phyloP scores from a whole-genome alignment of 2,113 vertebrate species.

The Spheniscus mendiculus region DNA sequence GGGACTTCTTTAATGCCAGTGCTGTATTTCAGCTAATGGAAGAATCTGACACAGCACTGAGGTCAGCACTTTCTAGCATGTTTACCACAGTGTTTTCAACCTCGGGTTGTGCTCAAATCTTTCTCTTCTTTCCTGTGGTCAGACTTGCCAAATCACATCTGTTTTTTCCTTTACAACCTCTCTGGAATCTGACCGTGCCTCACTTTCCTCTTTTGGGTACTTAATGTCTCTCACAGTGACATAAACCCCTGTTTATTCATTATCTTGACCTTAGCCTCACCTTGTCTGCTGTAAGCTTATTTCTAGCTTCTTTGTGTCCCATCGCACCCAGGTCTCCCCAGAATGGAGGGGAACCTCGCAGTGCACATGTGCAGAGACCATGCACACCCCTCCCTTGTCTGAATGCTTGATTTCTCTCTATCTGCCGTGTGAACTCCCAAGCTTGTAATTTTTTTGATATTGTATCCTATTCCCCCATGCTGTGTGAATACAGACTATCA shows the following conservation, averaged over 20 bases:
- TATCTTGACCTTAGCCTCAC: not conserved
- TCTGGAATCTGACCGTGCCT: not conserved
- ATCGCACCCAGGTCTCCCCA: not conserved
- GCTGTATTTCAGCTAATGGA: conserved; percentile 45
- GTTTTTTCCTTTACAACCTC: not conserved
- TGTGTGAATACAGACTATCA: not conserved
- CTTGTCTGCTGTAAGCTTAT: not conserved
- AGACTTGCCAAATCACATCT: not conserved
- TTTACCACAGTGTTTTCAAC: conserved; percentile 13
- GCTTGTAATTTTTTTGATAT: not conserved
- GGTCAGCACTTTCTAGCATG: conserved; percentile 6
- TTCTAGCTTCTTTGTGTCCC: not conserved
- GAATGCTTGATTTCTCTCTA: not conserved
- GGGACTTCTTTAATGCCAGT: conserved; percentile 18
- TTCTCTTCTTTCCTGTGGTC: not conserved
- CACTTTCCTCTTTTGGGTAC: not conserved
- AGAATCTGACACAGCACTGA: conserved; percentile 12
- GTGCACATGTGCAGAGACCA: not conserved
- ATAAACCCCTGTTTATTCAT: not conserved
- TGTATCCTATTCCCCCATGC: not conserved
- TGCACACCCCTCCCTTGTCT: not conserved
- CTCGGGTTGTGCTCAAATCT: not conserved
- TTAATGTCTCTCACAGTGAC: not conserved
- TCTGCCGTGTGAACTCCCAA: not conserved
- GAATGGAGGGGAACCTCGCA: not conserved